phyloP scores from a whole-genome alignment of 64 coral and sea anemone species.

The Stylophora pistillata region DNA sequence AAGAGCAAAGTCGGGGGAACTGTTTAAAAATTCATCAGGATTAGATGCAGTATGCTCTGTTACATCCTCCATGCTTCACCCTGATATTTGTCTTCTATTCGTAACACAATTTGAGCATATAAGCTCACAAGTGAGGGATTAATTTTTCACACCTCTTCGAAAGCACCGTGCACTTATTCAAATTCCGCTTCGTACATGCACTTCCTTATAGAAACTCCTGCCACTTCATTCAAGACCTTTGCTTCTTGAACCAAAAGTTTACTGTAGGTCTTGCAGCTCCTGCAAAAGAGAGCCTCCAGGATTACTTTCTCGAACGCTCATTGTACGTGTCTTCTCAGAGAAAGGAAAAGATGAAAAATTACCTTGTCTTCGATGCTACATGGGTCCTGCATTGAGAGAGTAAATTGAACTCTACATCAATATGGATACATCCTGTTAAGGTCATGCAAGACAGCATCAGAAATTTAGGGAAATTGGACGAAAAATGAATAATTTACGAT shows the following conservation, averaged over 20 bases:
- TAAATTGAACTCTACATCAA: not conserved
- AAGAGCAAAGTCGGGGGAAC: not conserved
- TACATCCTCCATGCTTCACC: conserved; percentile 2
- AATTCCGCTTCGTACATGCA: not conserved
- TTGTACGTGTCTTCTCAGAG: not conserved
- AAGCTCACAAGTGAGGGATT: not conserved
- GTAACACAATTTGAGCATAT: not conserved
- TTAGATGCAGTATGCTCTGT: not conserved
- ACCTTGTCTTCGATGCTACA: not conserved
- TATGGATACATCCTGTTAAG: not conserved
- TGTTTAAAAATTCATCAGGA: conserved; percentile 38
- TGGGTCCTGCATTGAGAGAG: not conserved
- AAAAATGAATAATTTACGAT: conserved; percentile 32
- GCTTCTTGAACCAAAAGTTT: too few species aligned
- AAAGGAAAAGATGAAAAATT: not conserved
- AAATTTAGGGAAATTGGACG: not conserved
- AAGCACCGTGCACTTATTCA: not conserved
- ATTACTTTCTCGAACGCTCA: not conserved
- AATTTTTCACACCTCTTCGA: not conserved
- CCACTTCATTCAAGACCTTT: too few species aligned
- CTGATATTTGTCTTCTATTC: not conserved
- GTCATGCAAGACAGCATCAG: not conserved
- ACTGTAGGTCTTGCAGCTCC: too few species aligned
- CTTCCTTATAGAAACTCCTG: too few species aligned
- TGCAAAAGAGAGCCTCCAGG: too few species aligned